phyloP scores from a whole-genome alignment of 2,113 vertebrate species.

The Salvelinus fontinalis region DNA sequence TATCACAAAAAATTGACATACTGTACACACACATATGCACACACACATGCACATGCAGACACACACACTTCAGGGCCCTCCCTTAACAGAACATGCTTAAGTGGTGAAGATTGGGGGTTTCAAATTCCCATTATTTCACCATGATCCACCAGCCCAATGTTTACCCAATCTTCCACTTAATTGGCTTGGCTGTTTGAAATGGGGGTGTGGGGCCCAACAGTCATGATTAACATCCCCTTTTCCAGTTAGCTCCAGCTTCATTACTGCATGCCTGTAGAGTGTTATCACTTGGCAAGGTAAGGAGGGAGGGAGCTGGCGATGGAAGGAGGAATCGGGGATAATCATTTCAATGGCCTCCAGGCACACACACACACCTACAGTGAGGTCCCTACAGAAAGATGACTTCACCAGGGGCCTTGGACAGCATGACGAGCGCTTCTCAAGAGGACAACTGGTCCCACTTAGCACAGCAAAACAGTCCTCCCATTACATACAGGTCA shows the following conservation, averaged over 20 bases:
- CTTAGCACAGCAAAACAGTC: constrained; percentile 8
- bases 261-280: neutral
- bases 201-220: neutral
- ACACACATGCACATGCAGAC: neutral
- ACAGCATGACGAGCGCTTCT: neutral
- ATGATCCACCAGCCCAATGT: neutral
- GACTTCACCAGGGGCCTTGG: constrained; percentile 1
- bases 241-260: neutral
- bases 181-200: neutral
- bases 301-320: neutral
- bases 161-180: neutral
- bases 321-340: too few species aligned
- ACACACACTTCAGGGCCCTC: neutral
- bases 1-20: neutral
- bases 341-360: too few species aligned
- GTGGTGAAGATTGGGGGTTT: neutral
- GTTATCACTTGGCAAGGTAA: neutral
- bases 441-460: constrained; percentile 9
- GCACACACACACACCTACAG: too few species aligned
- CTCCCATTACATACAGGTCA: constrained; percentile 9
- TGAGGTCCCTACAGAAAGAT: constrained; percentile 2
- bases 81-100: neutral
- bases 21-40: neutral
- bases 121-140: neutral
- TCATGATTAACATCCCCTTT: neutral